Conservation (phyloP, 2,797 vertebrate genomes). For the Pseudocheirus occidentalis region DNA sequence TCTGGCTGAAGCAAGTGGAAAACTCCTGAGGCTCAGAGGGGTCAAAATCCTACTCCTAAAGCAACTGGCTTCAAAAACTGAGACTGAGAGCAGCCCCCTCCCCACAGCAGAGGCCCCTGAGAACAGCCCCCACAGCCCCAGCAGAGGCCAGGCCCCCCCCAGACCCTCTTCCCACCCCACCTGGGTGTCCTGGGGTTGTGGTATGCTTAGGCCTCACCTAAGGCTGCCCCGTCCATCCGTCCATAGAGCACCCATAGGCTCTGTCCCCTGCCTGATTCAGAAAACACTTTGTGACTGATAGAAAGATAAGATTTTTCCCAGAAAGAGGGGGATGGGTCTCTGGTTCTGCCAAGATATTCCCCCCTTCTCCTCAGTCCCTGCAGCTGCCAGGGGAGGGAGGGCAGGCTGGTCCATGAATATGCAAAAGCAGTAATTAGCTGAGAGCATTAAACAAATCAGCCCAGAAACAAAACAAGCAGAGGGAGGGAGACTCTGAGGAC, state of each 20-base stretch:
- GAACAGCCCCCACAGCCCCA: no score
- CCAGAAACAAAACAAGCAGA: constrained; percentile 54
- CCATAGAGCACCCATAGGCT: neutral
- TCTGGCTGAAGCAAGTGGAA: neutral
- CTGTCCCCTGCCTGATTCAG: neutral
- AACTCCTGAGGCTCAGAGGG: neutral
- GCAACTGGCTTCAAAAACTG: neutral
- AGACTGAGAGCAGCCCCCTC: neutral
- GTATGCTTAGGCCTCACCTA: neutral
- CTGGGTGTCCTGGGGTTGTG: neutral
- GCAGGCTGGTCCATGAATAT: constrained; percentile 12
- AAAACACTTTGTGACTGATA: neutral
- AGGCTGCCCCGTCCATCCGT: no score
- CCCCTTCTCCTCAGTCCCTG: constrained; percentile 45
- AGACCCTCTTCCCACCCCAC: neutral
- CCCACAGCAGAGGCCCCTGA: neutral
- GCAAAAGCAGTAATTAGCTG: constrained; percentile 68
- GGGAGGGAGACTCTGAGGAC: neutral
- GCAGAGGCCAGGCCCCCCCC: neutral
- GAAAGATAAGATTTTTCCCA: neutral
- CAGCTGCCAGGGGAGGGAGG: constrained; percentile 61
- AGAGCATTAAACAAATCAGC: constrained; percentile 61
- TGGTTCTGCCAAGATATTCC: neutral
- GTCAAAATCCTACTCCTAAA: neutral
- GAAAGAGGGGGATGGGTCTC: neutral